Evolutionary conservation across 2,797 vertebrate genomes (phyloP), one percentile per base, ranked within the genome.

Genomic region (Periophthalmus magnuspinnatus): DNA sequence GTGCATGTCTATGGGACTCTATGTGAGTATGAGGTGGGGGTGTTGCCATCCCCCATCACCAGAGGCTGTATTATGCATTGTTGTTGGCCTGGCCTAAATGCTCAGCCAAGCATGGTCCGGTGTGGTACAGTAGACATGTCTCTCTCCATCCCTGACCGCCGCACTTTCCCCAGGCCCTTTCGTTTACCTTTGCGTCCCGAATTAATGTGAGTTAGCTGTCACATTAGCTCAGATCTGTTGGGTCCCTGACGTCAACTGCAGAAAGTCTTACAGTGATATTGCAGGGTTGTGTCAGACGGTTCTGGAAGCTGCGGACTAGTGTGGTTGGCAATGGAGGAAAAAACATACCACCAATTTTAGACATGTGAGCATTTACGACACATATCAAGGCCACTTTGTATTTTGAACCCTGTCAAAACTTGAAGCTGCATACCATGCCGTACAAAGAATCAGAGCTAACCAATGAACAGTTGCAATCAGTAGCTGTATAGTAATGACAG

Each of bases 31-130:
- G 62, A 64, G 62, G 63, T 65, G 63, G 45, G 63, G 45, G 63
- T 65, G 45, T 64, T 64, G 61, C 21, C 21, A 47, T 34, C 59
- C 59, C 59, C 61, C 87, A 91, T 89, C 88, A 91, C 92, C 86
- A 82, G 85, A 84, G 89, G 90, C 91, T 91, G 87, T 90, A 89
- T 91, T 92, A 88, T 90, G 91, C 90, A 91, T 93, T 93, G 91
- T 93, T 93, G 92, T 92, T 91, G 85, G 85, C 88, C 81, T 93
- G 92, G 89, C 93, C 93, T 93, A 94, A 91, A 93, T 94, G 93
- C 90, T 93, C 90, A 93, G 22, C 90, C 90, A 91, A 93, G 93
- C 93, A 92, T 93, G 87, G 74, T 80, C 83, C 86, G 74, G 85
- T 86, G 89, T 90, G 86, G 88, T 89, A 91, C 89, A 90, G 84